Base-by-base conservation (phyloP, 30 jellyfish, hydroid and myxozoan species). In the Aurelia coerulea region DNA sequence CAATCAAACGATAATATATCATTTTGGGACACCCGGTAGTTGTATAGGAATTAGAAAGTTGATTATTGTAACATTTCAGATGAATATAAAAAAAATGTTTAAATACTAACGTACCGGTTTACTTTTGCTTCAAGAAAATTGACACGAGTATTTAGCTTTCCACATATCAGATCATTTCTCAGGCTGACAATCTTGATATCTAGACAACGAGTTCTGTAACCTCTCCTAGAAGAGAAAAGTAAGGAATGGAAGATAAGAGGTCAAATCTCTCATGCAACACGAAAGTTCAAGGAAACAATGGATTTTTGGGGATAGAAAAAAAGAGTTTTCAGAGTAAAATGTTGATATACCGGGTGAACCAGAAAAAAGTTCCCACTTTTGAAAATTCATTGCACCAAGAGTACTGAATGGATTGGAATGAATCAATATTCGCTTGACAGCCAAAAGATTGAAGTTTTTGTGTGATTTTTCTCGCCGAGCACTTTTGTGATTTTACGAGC, bases 131-230 rank as follows among this genome's bases (percentile, higher is more conserved):
- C 95, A 37, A 86, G 79, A 49, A 8, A n/a, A 3, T 10, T 14
- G n/a, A 86, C 72, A 11, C 75, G 73, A 3, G 81, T 0, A 31
- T 68, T 33, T 50, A 86, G 78, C 53, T 51, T 50, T 34, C 31
- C 18, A 4, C 50, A 41, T 46, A 41, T 59, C 29, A 68, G 68
- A 4, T 86, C 80, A 31, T 75, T 65, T 56, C 80, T 52, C 15
- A 68, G 19, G 73, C 46, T 74, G 19, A 86, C 51, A 1, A 78
- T 58, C 15, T 71, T 84, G 60, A 87, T 3, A 16, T 92, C 74
- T 13, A 73, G 76, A 62, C 31, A 46, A 52, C 98, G 89, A 7
- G 91, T 79, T n/a, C 58, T 50, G 65, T 88, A 93, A 23, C 98
- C 98, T 80, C 96, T 88, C 96, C 96, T 87, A 58, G 62, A 50